A percentile compares a stretch with the other conserved stretches of the same genome.
phyloP scores from a whole-genome alignment of 2,113 vertebrate genomes.

The Phalacrocorax carbo region DNA sequence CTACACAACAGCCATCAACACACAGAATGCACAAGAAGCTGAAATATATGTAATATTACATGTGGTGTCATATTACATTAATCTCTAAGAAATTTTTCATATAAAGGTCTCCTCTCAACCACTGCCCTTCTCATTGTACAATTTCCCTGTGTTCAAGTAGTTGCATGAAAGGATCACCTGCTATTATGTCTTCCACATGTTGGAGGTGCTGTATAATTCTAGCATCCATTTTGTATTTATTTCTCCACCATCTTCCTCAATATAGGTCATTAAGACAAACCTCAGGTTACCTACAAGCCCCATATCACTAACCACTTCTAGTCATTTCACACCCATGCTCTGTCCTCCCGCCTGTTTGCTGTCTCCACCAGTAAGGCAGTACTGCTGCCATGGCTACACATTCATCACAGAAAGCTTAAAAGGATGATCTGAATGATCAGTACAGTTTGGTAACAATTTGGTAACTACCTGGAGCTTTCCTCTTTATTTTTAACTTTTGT shows the following conservation, averaged over 20 bases:
- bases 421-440: neutral
- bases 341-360: neutral
- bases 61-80: neutral
- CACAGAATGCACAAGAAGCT: neutral
- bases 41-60: neutral
- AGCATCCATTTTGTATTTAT: neutral
- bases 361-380: neutral
- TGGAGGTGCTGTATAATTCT: neutral
- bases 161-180: neutral
- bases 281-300: neutral
- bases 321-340: neutral
- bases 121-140: neutral
- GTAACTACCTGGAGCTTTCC: neutral
- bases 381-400: neutral
- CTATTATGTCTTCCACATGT: neutral
- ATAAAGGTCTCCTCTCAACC: neutral
- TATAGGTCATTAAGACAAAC: fast-evolving
- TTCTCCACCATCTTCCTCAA: neutral
- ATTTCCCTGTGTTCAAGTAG: neutral
- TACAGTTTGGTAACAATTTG: neutral
- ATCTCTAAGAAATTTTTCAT: neutral
- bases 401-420: neutral
- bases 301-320: neutral
- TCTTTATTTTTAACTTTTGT: neutral
- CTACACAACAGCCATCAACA: neutral